Base-by-base conservation (phyloP, 2,113 vertebrate species). In the Leucopternis melanops region DNA sequence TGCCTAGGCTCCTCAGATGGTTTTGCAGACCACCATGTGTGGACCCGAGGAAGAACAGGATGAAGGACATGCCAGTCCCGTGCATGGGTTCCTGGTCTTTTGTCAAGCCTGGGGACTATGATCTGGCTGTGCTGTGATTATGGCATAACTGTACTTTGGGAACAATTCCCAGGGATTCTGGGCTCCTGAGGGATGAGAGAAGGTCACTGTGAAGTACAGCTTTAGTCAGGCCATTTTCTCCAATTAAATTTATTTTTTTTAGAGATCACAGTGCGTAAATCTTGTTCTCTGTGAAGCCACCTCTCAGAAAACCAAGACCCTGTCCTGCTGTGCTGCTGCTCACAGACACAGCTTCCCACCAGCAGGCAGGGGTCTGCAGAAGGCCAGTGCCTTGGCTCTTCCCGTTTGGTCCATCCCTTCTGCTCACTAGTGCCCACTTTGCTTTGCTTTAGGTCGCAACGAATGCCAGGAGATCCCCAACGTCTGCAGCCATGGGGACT, bases 391-490 rank as follows among this genome's bases (percentile, higher is more conserved):
- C 49, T 62, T 2, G 0, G 15, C 34, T 63, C 3, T 47, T 45
- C 67, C 55, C 29, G 0, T 4, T 21, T 44, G 50, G 4, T 8
- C 77, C 75, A 8, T 21, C 40, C 57, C 57, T 61, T 42, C 55
- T 11, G 20, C 69, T 83, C 50, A 74, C 71, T 49, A 4, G 38
- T 62, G 47, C 71, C 65, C 21, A 0, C 66, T 16, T 5, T 23
- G 63, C 71, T 84, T 73, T 47, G 12, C 31, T 75, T 8, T 67
- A 99, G 99, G 99, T 94, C 98, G 98, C 36, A 99, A 99, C 0
- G 99, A 99, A 88, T 99, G 99, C 94, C 98, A 96, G 96, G 99
- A 99, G 97, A 99, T 99, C 94, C 98, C 98, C 26, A 99, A 99
- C 1, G 98, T 99, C 45, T 99, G 99, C 96, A 99, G 98, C 97